Base-by-base conservation (phyloP, 2,113 vertebrate species). In the Symphodus melops region DNA sequence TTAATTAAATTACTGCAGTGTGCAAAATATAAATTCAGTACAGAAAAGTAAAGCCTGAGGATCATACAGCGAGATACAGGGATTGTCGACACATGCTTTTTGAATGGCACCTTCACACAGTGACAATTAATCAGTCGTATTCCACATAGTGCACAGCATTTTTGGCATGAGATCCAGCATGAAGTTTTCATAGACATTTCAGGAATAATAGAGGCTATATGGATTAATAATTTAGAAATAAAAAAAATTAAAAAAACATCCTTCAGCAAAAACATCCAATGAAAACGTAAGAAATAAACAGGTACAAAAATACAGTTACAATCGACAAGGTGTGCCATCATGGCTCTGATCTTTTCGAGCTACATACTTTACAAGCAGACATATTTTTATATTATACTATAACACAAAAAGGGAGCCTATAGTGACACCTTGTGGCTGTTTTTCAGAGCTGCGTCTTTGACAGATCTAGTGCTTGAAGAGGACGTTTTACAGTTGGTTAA, bases 341-440 rank as follows among this genome's bases (percentile, higher is more conserved):
- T 44, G 42, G 39, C 11, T 9, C 2, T 41, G 39, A 41, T 33
- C 28, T 33, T 33, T 33, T 33, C 28, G 1, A 33, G 28, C 3
- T 33, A 33, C 6, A 33, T 33, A 33, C 28, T 33, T 6, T n/a
- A n/a, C n/a, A n/a, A n/a, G n/a, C n/a, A n/a, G n/a, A n/a, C n/a
- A n/a, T n/a, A n/a, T n/a, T n/a, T n/a, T n/a, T n/a, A n/a, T n/a
- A n/a, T n/a, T n/a, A n/a, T n/a, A n/a, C n/a, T n/a, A n/a, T n/a
- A n/a, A n/a, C n/a, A n/a, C n/a, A n/a, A n/a, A 1, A 68, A 5
- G 10, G 54, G 2, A 28, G 51, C 8, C 28, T 21, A 33, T 10
- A 48, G 20, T 3, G 58, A 68, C 87, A 77, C 75, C 86, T 85
- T 46, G 46, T 85, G 89, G 64, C 25, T 19, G 3, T 14, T 41